Conservation (phyloP, 2,888 invertebrate genomes). For the Rhodophaea formosa region DNA sequence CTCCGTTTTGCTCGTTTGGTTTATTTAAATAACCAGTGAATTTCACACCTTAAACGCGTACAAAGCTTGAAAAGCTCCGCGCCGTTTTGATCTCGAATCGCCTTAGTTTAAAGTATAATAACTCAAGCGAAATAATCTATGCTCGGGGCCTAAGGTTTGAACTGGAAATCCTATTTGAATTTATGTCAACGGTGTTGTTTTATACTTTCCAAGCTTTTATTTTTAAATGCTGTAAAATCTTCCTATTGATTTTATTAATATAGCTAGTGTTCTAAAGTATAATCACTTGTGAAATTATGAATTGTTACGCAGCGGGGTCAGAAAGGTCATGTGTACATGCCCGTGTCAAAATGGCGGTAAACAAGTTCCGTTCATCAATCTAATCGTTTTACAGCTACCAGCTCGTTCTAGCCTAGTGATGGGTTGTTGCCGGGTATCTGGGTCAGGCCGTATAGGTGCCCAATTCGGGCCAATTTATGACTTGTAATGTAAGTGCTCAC, state of each 20-base stretch:
- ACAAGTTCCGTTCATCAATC: conserved; percentile 19
- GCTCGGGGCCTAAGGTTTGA: conserved; percentile 39
- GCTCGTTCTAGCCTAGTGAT: conserved; percentile 9
- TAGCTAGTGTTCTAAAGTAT: too few species aligned
- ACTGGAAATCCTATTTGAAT: conserved; percentile 44
- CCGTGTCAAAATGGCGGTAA: conserved; percentile 13
- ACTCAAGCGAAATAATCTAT: conserved; percentile 51
- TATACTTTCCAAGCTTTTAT: background rate
- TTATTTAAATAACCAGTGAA: conserved; percentile 18
- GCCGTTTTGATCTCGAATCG: conserved; percentile 37
- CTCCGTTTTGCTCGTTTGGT: conserved; percentile 12
- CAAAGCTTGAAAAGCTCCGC: conserved; percentile 39
- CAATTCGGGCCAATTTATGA: too few species aligned
- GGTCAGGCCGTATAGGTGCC: too few species aligned
- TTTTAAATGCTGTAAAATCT: too few species aligned
- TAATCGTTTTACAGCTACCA: conserved; percentile 19
- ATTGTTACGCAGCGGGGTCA: background rate
- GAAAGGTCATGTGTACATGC: conserved; percentile 1
- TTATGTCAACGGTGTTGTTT: conserved; percentile 22
- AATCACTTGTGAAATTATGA: background rate
- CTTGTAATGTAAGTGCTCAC: too few species aligned
- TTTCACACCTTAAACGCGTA: conserved; percentile 30
- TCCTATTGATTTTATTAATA: too few species aligned
- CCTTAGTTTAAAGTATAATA: conserved; percentile 45
- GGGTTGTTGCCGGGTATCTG: background rate